phyloP scores from a whole-genome alignment of 2,797 vertebrate species.

The Gallinago solitaria region DNA sequence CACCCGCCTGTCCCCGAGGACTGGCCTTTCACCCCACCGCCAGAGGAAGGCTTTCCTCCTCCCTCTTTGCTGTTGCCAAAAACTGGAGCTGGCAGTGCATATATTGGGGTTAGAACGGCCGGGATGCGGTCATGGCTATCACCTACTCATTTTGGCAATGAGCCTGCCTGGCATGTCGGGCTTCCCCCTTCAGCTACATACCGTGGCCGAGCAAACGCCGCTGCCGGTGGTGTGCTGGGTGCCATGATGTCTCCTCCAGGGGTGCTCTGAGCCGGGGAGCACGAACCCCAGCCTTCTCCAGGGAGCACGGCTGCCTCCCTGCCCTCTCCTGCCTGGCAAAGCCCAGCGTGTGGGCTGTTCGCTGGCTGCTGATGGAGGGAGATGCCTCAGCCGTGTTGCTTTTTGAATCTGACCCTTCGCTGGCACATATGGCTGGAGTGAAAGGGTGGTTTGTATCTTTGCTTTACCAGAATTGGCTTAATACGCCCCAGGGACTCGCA shows the following conservation, averaged over 20 bases:
- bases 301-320: neutral
- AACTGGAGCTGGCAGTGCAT: neutral
- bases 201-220: fast-evolving
- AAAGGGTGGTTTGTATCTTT: neutral
- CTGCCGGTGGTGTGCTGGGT: neutral
- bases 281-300: fast-evolving
- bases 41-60: neutral
- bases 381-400: neutral
- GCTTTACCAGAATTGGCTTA: neutral
- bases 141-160: neutral
- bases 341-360: fast-evolving
- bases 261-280: fast-evolving
- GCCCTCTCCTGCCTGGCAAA: neutral
- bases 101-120: neutral
- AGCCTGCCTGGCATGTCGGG: neutral
- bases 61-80: neutral
- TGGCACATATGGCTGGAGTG: neutral
- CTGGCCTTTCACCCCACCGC: neutral
- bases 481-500: neutral
- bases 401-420: neutral
- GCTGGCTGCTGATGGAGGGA: neutral
- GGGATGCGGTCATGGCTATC: fast-evolving
- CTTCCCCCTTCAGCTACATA: neutral
- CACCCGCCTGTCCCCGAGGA: neutral
- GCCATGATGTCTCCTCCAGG: neutral